Percentiles rank a stretch among this genome's conserved stretches.
These are phyloP conservation scores for Oreochromis spilurus DNA, from an alignment of 2,113 vertebrate genomes.

Conservation along the genomic window DNA sequence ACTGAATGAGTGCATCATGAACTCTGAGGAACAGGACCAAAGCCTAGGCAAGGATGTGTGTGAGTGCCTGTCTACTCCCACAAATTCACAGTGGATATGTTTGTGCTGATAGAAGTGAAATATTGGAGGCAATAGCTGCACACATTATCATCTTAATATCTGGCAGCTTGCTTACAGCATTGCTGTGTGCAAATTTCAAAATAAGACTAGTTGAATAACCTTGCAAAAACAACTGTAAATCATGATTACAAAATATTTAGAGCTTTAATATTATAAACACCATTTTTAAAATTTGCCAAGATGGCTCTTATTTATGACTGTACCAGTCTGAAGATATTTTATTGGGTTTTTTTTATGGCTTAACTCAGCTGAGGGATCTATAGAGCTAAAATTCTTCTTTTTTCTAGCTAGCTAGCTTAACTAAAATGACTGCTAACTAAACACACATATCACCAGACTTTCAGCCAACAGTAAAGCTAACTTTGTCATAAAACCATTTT, in stretches of 20 bases:
- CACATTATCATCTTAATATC: constrained; percentile 1
- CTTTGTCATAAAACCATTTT: not conserved
- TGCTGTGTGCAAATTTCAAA: not conserved
- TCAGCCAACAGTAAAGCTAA: not conserved
- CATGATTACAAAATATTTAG: not conserved
- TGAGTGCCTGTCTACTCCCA: not conserved
- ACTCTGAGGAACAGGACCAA: not conserved
- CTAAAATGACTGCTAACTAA: not conserved
- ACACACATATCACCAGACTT: not conserved
- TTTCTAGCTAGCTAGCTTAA: not conserved
- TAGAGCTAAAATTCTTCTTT: not conserved
- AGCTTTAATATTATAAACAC: not conserved
- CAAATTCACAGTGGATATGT: constrained; percentile 7
- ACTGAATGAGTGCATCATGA: constrained; percentile 17
- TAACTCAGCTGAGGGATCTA: not conserved
- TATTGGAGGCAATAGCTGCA: not conserved
- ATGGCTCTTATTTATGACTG: not conserved
- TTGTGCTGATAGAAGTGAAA: constrained; percentile 34
- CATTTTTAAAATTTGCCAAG: not conserved
- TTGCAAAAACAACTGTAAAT: not conserved
- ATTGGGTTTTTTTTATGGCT: not conserved
- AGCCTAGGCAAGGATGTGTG: not conserved
- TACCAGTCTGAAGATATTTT: not conserved
- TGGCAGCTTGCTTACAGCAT: constrained; percentile 9
- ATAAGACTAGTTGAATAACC: constrained; percentile 11